A percentile compares a stretch with the other conserved stretches of the same genome.
Evolutionary conservation across 2,888 invertebrate genomes (phyloP).

Genomic region (Chymomyza caudatula): DNA sequence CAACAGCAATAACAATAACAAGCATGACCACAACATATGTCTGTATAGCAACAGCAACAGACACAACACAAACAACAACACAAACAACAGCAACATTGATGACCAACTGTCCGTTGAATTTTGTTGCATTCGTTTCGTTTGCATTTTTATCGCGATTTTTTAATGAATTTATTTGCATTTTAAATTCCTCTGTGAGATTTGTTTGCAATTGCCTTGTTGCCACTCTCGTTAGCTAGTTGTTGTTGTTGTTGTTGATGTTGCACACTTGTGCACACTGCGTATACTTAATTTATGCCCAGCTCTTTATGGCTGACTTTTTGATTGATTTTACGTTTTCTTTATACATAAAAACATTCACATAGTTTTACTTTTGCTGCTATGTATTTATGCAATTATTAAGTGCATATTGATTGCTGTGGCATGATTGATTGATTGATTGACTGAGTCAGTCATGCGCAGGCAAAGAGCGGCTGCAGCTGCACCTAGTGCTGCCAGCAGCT

Average conservation of each 20-base stretch:
- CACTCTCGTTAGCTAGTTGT: not conserved
- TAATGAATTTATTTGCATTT: constrained; percentile 53
- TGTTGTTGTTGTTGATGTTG: constrained; percentile 3
- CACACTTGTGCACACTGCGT: constrained; percentile 35
- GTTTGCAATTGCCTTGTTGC: constrained; percentile 7
- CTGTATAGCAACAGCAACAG: constrained; percentile 17
- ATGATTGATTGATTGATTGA: constrained; percentile 41
- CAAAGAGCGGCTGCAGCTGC: not conserved
- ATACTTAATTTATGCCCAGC: constrained; percentile 39
- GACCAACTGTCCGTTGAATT: constrained; percentile 14
- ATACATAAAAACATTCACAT: not conserved
- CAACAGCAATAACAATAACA: constrained; percentile 17
- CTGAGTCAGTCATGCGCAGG: constrained; percentile 3
- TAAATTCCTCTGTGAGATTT: constrained; percentile 32
- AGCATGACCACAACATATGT: constrained; percentile 6
- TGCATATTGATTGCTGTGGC: not conserved
- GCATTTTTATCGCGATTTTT: constrained; percentile 36
- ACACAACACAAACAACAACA: constrained; percentile 15
- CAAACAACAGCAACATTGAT: constrained; percentile 1
- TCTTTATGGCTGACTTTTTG: not conserved
- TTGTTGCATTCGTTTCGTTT: constrained; percentile 6
- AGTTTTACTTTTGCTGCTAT: constrained; percentile 24
- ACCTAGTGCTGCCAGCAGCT: not conserved
- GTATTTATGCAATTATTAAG: constrained; percentile 8
- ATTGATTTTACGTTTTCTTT: not conserved